Percentiles rank a stretch among this genome's conserved stretches.
These are phyloP conservation scores for Porites lutea DNA, from an alignment of 64 coral and sea anemone species.

Conservation along the genomic window DNA sequence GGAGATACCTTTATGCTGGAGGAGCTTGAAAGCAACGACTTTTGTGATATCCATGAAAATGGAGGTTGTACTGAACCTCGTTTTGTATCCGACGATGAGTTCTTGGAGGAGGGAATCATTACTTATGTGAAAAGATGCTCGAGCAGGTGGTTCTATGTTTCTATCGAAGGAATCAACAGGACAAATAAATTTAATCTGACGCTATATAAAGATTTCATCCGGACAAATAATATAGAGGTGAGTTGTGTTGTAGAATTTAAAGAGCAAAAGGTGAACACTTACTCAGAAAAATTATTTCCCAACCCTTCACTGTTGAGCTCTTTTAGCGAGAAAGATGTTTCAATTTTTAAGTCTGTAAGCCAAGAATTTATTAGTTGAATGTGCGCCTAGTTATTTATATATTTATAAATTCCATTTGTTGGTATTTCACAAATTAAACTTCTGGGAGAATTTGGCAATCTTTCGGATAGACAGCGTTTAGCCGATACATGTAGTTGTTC, in stretches of 20 bases:
- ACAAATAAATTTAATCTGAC: constrained; percentile 26
- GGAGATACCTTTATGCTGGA: not conserved
- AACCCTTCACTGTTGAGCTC: too few relatives aligned
- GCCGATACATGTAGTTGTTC: too few relatives aligned
- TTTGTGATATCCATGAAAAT: not conserved
- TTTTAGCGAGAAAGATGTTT: too few relatives aligned
- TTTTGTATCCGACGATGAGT: not conserved
- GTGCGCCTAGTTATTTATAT: too few relatives aligned
- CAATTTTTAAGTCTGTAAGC: too few relatives aligned
- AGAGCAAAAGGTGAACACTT: too few relatives aligned
- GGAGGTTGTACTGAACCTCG: not conserved
- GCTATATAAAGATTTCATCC: constrained; percentile 10
- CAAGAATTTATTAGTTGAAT: too few relatives aligned
- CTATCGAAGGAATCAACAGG: not conserved
- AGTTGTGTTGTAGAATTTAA: not conserved
- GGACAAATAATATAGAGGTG: not conserved
- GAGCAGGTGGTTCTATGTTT: constrained; percentile 29
- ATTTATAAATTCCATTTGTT: too few relatives aligned
- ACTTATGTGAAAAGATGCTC: constrained; percentile 19
- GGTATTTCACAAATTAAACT: too few relatives aligned
- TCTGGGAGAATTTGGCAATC: too few relatives aligned
- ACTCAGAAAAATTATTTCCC: too few relatives aligned
- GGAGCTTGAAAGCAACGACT: not conserved
- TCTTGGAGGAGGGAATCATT: not conserved
- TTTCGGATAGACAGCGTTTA: too few relatives aligned